Evolutionary conservation across 2,888 invertebrate species (phyloP), one percentile per base, ranked within the genome.

Genomic region (Bugula neritina): DNA sequence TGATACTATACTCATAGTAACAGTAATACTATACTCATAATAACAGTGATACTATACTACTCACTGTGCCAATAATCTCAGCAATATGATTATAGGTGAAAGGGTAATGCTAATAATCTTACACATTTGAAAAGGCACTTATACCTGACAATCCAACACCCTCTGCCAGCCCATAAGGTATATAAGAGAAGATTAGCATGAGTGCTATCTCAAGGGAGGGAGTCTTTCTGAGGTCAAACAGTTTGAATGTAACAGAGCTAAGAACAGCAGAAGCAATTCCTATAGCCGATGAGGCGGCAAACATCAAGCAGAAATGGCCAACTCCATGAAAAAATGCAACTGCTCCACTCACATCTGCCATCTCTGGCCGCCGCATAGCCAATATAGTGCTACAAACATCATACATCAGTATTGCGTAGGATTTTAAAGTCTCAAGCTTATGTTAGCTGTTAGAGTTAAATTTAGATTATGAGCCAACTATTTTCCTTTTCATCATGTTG

Each of bases 151-250:
- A 86, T 83, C 94, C 93, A 75, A 95, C 90, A 35, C 97, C 97
- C 87, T 99, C 99, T 55, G 99, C 98, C 72, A 99, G 87, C 1
- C 95, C 97, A 86, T 99, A 99, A 0, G 99, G 99, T 10, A 94
- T 92, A 86, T 99, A 99, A 0, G 98, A 96, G 82, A 99, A 98
- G 58, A 98, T 94, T 77, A 99, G 86, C 93, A 99, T 95, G 88
- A 99, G 92, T 55, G 94, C 98, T 87, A 99, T 95, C 85, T 99
- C 99, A 73, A 99, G 86, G 3, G 98, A 98, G 0, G 99, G 98
- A 86, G 98, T 95, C 83, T 95, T 96, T 72, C 97, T 88, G 73
- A 99, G 87, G 86, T 98, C 97, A 74, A 98, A 90, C 87, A 97
- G 94, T 85, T 98, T 98, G 69, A 98, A 86, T 57, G 97, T 84